Base-by-base conservation (phyloP, 92 coral and sea anemone genomes). In the Heliopora coerulea region DNA sequence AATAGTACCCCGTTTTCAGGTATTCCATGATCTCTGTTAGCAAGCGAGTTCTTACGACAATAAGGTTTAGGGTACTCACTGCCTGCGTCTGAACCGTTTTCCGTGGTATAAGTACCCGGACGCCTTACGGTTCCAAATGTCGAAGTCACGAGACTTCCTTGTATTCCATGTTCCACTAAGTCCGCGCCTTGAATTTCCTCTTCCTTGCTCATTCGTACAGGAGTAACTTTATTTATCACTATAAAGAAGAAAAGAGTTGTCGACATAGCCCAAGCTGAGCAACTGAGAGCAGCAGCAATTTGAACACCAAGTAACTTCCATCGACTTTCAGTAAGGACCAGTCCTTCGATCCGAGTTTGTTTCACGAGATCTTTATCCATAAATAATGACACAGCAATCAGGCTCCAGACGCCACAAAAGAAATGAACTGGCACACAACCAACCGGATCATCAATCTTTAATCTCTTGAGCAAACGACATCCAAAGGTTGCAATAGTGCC, bases 381-480 rank as follows among this genome's bases (percentile, higher is more conserved):
- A 73, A 89, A 89, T 24, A 84, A 67, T 2, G 89, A 91, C 6
- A 89, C 86, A 6, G 96, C 79, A 24, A 89, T 33, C 50, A 89
- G 56, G 5, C 96, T 91, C 96, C 96, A 89, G 39, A 87, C 84
- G 27, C 89, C 96, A 49, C 91, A 78, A 21, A 88, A 69, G 15
- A 88, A 84, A 64, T 89, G 96, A 14, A 88, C 86, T 3, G 96
- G 81, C 23, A 89, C 81, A 59, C 96, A 89, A 34, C 90, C 85
- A 28, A 87, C 86, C 0, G 96, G 96, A 73, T 89, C 96, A 68
- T 89, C 96, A 64, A 89, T 82, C 81, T 84, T 82, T 1, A 89
- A 80, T 27, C 82, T 86, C 18, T 54, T 62, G 49, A 87, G 72
- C 44, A 84, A 42, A 25, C 75, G 76, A 39, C 89, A 85, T 27